Conservation (phyloP, 2,888 invertebrate genomes). For the Acanthococcus lagerstroemiae region DNA sequence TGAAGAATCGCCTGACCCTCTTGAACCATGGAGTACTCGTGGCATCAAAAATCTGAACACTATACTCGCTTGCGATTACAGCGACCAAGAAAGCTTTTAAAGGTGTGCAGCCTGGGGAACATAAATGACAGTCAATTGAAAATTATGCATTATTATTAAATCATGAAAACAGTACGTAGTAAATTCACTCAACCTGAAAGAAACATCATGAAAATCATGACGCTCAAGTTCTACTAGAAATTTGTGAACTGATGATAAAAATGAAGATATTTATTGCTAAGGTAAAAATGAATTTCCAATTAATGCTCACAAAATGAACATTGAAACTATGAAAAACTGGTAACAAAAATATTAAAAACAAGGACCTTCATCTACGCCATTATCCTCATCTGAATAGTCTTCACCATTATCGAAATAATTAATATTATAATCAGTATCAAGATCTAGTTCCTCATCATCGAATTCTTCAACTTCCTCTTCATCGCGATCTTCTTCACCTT, state of each 20-base stretch:
- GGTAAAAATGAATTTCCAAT: background rate
- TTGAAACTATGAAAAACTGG: background rate
- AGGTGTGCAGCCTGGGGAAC: background rate
- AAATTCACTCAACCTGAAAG: no score
- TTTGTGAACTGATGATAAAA: background rate
- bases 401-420: conserved; percentile 84
- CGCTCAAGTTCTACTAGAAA: background rate
- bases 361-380: conserved; percentile 73
- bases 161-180: no score
- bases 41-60: conserved; percentile 60
- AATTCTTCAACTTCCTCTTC: conserved; percentile 57
- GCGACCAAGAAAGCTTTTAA: conserved; percentile 38
- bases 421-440: conserved; percentile 77
- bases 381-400: conserved; percentile 68
- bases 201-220: background rate
- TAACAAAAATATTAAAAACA: conserved; percentile 49
- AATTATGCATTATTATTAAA: no score
- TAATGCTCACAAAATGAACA: background rate
- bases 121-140: no score
- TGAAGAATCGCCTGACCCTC: conserved; percentile 51
- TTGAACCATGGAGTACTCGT: conserved; percentile 64
- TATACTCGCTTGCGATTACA: conserved; percentile 55
- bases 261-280: background rate
- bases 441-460: conserved; percentile 73
- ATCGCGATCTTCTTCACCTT: conserved; percentile 44